phyloP scores from a whole-genome alignment of 2,888 invertebrate species.

The Caenorhabditis sp. region DNA sequence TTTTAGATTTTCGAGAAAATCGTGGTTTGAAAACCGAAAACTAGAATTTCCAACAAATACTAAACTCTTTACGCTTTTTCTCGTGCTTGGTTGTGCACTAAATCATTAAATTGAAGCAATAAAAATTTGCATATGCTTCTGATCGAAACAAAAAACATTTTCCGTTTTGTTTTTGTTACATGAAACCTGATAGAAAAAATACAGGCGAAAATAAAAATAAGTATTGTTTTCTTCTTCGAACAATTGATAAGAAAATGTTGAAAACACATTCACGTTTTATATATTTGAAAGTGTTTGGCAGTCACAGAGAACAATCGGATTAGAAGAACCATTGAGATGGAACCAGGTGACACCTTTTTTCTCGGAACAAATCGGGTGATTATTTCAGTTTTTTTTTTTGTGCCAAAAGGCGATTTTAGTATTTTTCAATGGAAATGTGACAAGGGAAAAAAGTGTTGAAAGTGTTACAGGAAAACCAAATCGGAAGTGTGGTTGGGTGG shows the following conservation, averaged over 20 bases:
- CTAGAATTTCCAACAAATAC: too few species aligned
- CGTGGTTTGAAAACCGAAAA: too few species aligned
- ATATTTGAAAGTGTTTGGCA: not conserved
- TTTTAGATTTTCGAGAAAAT: too few species aligned
- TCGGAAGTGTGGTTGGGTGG: constrained; percentile 21
- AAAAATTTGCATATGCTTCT: too few species aligned
- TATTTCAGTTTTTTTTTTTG: not conserved
- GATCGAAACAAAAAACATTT: not conserved
- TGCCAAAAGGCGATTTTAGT: not conserved
- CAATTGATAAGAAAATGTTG: not conserved
- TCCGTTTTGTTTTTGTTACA: not conserved
- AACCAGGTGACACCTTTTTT: too few species aligned
- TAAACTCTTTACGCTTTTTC: too few species aligned
- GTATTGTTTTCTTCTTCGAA: not conserved
- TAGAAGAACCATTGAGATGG: not conserved
- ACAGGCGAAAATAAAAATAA: not conserved
- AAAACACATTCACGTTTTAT: not conserved
- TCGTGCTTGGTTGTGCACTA: too few species aligned
- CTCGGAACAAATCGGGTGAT: too few species aligned
- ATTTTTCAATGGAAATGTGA: not conserved
- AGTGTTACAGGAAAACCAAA: not conserved
- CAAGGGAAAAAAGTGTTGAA: not conserved
- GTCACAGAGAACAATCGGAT: not conserved
- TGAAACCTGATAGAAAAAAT: not conserved
- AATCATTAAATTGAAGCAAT: too few species aligned